A percentile compares a stretch with the other conserved stretches of the same genome.
phyloP scores from a whole-genome alignment of 2,888 invertebrate genomes.

The Lingula anatina region DNA sequence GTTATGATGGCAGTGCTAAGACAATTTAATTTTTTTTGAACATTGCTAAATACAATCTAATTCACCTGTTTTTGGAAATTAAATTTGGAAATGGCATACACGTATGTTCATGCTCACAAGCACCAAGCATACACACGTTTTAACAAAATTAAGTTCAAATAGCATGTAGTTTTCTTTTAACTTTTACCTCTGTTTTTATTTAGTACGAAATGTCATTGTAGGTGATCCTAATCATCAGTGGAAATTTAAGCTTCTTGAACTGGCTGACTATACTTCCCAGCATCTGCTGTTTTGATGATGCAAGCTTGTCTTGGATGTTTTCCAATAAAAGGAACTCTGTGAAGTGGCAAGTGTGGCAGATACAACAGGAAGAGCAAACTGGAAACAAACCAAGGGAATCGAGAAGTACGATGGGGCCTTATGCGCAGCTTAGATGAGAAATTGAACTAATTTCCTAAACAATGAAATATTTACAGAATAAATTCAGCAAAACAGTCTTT shows the following conservation, averaged over 20 bases:
- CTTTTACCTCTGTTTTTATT: too few relatives aligned
- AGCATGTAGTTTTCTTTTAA: too few relatives aligned
- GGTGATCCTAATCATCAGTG: conserved; percentile 51
- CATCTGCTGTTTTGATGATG: conserved; percentile 53
- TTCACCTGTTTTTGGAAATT: not conserved
- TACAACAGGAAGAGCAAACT: conserved; percentile 20
- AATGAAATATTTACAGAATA: not conserved
- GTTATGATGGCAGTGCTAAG: not conserved
- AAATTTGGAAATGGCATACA: too few relatives aligned
- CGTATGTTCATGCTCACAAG: too few relatives aligned
- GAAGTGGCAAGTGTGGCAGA: conserved; percentile 15
- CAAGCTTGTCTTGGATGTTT: conserved; percentile 38
- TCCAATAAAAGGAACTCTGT: conserved; percentile 12
- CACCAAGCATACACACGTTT: too few relatives aligned
- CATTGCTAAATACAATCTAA: not conserved
- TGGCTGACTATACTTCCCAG: conserved; percentile 53
- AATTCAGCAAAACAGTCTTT: not conserved
- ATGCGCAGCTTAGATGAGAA: too few relatives aligned
- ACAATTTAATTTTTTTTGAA: not conserved
- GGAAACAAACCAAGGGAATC: conserved; percentile 3
- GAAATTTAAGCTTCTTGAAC: conserved; percentile 54
- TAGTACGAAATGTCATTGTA: too few relatives aligned
- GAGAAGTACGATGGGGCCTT: too few relatives aligned
- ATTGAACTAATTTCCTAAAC: not conserved
- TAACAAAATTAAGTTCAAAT: too few relatives aligned